Conservation (phyloP, 30 jellyfish, hydroid and myxozoan genomes). For the Aurelia coerulea region DNA sequence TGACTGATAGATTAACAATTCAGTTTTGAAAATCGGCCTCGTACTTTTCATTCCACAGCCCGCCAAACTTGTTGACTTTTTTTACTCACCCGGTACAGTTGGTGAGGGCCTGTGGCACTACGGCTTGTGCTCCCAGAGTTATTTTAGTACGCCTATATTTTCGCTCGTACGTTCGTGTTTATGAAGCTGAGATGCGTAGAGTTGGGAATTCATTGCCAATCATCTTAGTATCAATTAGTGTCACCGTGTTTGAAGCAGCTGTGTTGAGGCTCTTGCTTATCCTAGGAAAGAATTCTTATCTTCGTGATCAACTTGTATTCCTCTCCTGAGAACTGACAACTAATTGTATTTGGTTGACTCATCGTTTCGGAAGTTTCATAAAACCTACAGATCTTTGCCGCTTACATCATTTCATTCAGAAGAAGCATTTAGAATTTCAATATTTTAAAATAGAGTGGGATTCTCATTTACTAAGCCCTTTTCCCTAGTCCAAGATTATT, state of each 20-base stretch:
- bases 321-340: constrained; percentile 41
- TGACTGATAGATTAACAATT: too few relatives aligned
- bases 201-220: too few relatives aligned
- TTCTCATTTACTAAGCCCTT: constrained; percentile 39
- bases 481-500: constrained; percentile 33
- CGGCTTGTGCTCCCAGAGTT: too few relatives aligned
- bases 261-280: constrained; percentile 25
- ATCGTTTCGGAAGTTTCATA: constrained; percentile 34
- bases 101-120: too few relatives aligned
- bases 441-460: constrained; percentile 19
- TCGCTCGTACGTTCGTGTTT: too few relatives aligned
- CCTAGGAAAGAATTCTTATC: constrained; percentile 29
- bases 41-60: too few relatives aligned
- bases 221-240: too few relatives aligned
- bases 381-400: constrained; percentile 36
- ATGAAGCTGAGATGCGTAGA: too few relatives aligned
- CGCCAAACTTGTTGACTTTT: too few relatives aligned
- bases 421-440: constrained; percentile 6
- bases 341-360: constrained; percentile 20
- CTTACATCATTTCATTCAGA: constrained; percentile 12
- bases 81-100: too few relatives aligned
- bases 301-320: not conserved
- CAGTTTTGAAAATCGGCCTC: too few relatives aligned
- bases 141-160: too few relatives aligned
- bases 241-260: constrained; percentile 15